Evolutionary conservation across 2,888 invertebrate species (phyloP).

Genomic region (Xestia rhomboidea): DNA sequence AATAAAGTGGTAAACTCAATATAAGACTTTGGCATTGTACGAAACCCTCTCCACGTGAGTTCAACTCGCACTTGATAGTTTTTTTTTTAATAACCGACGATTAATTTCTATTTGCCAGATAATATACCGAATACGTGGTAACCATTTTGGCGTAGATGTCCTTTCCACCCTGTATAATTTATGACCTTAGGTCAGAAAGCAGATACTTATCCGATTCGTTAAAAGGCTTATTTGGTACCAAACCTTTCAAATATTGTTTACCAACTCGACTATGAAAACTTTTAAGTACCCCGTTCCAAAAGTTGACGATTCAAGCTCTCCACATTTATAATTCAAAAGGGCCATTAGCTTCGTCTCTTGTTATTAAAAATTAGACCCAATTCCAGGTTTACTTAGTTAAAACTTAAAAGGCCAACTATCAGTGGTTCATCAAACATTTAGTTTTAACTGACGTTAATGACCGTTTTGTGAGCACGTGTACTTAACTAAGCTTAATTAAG

Average conservation of each 20-base stretch:
- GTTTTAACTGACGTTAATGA: constrained; percentile 67
- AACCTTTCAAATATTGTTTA: constrained; percentile 15
- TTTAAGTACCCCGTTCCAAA: constrained; percentile 21
- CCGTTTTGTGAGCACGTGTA: constrained; percentile 61
- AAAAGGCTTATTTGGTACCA: constrained; percentile 21
- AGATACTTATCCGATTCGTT: constrained; percentile 3
- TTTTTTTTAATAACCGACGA: too few relatives aligned
- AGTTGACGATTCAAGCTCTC: constrained; percentile 3
- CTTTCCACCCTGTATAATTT: background rate
- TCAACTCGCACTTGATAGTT: too few relatives aligned
- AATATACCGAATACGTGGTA: background rate
- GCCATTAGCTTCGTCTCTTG: constrained; percentile 17
- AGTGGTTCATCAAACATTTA: constrained; percentile 67
- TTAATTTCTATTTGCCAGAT: too few relatives aligned
- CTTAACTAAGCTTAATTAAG: constrained; percentile 81
- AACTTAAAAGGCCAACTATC: constrained; percentile 56
- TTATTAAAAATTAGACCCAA: constrained; percentile 22
- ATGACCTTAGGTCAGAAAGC: background rate
- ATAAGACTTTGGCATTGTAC: too few relatives aligned
- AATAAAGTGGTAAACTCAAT: too few relatives aligned
- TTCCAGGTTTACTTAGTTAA: constrained; percentile 14
- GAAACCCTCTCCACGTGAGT: too few relatives aligned
- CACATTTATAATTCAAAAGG: constrained; percentile 26
- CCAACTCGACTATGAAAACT: constrained; percentile 12
- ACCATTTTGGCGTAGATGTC: background rate